Evolutionary conservation across 2,888 invertebrate genomes (phyloP).

Genomic region (Metalampra italica): DNA sequence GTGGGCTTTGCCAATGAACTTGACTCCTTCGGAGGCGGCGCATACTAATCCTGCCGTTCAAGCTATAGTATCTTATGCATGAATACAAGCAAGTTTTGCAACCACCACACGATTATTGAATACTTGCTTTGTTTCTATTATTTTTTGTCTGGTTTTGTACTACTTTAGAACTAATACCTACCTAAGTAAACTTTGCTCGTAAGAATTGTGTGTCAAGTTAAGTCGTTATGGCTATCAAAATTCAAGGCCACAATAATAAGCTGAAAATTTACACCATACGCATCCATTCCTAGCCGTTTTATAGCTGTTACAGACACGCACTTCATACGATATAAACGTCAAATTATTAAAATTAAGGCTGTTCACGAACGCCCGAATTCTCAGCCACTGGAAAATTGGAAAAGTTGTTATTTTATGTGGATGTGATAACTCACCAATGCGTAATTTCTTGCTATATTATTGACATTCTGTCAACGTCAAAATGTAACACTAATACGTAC

Average conservation of each 20-base stretch:
- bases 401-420: slow-evolving; percentile 43
- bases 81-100: slow-evolving; percentile 1
- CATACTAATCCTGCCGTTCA: slow-evolving; percentile 47
- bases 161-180: slow-evolving; percentile 5
- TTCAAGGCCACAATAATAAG: slow-evolving; percentile 58
- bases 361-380: slow-evolving; percentile 49
- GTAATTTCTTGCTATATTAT: slow-evolving; percentile 1
- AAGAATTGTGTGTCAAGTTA: slow-evolving; percentile 37
- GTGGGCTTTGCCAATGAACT: slow-evolving; percentile 73
- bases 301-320: slow-evolving; percentile 57
- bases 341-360: slow-evolving; percentile 60
- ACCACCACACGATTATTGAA: background rate
- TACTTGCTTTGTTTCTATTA: background rate
- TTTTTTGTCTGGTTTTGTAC: no score
- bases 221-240: slow-evolving; percentile 42
- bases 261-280: slow-evolving; percentile 58
- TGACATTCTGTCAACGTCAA: slow-evolving; percentile 4
- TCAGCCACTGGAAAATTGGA: slow-evolving; percentile 48
- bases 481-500: slow-evolving; percentile 9
- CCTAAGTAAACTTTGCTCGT: slow-evolving; percentile 4
- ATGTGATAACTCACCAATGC: slow-evolving; percentile 3
- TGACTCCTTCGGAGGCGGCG: slow-evolving; percentile 43
- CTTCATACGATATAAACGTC: slow-evolving; percentile 51
- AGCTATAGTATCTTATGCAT: background rate
- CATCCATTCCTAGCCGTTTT: slow-evolving; percentile 59